These are phyloP conservation scores for Calypte anna DNA, from an alignment of 2,113 vertebrate species.

Conservation along the genomic window DNA sequence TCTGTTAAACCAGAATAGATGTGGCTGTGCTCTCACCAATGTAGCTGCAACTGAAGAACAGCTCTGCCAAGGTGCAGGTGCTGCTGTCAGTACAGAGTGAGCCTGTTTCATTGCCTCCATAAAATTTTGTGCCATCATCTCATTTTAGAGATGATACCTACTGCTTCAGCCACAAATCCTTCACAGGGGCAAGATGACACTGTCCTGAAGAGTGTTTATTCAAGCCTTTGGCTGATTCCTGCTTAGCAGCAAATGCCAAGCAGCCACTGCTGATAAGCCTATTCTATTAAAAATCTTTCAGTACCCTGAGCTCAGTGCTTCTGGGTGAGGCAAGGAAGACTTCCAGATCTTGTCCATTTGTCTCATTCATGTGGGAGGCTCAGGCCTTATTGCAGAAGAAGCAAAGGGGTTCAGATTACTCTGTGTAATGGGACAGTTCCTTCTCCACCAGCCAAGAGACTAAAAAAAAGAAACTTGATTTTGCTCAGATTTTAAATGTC, in stretches of 20 bases:
- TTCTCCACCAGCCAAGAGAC: slow-evolving; percentile 30
- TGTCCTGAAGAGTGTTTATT: not conserved
- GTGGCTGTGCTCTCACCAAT: not conserved
- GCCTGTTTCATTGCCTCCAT: not conserved
- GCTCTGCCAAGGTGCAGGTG: not conserved
- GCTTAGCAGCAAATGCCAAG: not conserved
- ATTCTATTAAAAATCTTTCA: not conserved
- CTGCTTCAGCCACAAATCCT: not conserved
- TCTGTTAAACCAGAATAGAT: not conserved
- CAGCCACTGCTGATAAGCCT: not conserved
- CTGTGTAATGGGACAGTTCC: slow-evolving; percentile 20
- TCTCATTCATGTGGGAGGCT: not conserved
- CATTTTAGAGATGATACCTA: not conserved
- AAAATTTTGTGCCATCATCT: not conserved
- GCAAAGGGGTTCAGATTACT: slow-evolving; percentile 8
- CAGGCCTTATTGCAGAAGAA: not conserved
- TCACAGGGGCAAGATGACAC: not conserved
- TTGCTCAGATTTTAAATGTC: slow-evolving; percentile 50
- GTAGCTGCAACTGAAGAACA: not conserved
- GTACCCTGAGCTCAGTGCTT: not conserved
- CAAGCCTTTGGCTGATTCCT: not conserved
- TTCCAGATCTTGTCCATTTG: not conserved
- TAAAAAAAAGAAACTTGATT: not conserved
- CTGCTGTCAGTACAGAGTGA: not conserved
- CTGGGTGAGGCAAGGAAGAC: not conserved